Evolutionary conservation across 2,113 vertebrate genomes (phyloP).

Genomic region (Cyanoliseus patagonus): DNA sequence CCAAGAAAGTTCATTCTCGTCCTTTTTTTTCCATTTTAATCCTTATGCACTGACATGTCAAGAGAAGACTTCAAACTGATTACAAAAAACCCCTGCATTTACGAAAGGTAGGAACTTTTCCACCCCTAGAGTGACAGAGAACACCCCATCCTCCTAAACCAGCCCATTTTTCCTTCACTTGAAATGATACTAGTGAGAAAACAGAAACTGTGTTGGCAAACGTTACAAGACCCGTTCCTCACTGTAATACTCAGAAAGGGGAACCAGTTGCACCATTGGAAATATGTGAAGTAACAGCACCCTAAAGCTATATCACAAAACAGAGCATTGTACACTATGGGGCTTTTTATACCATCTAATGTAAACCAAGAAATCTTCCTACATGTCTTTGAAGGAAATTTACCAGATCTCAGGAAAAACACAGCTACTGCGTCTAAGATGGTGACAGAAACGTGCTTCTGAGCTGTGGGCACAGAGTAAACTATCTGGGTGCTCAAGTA

Average conservation of each 20-base stretch:
- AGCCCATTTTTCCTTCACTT: not conserved
- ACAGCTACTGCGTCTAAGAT: not conserved
- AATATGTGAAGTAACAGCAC: not conserved
- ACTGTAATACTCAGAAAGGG: not conserved
- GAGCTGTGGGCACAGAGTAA: not conserved
- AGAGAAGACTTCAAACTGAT: not conserved
- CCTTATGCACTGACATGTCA: not conserved
- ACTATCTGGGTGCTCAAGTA: not conserved
- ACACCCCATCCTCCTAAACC: not conserved
- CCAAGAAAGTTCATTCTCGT: not conserved
- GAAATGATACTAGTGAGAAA: not conserved
- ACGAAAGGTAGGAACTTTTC: not conserved
- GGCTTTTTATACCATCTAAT: not conserved
- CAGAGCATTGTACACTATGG: not conserved
- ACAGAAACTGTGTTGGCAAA: not conserved
- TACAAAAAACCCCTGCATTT: not conserved
- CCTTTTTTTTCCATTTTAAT: not conserved
- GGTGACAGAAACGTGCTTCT: not conserved
- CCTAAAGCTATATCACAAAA: not conserved
- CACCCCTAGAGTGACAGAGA: accelerated
- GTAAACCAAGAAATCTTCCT: not conserved
- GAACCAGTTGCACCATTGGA: not conserved
- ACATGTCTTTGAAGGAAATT: not conserved
- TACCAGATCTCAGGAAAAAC: not conserved
- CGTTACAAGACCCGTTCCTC: not conserved